Base-by-base conservation (phyloP, 2,113 vertebrate genomes). In the Xyliphius kryptos region DNA sequence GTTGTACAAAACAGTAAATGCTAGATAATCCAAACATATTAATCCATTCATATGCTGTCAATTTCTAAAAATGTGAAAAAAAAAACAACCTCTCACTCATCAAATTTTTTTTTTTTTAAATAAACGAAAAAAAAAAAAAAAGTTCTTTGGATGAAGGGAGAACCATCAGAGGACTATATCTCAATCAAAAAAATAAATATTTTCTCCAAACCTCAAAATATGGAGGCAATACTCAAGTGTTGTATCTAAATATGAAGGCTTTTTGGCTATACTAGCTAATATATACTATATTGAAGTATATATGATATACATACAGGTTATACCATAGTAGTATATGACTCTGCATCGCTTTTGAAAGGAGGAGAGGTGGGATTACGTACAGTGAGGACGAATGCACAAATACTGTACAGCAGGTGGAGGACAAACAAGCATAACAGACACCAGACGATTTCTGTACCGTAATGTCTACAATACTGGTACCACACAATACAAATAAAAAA, bases 171-270 rank as follows among this genome's bases (percentile, higher is more conserved):
- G 16, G 37, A 51, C 51, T 62, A 72, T 61, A 71, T 66, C 9
- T 75, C 64, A 72, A 77, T 71, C 84, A 87, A 81, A 87, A 86
- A 87, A 82, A 82, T 67, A 62, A 73, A 69, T 47, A 43, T 51
- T 63, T 60, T 41, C 68, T 77, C 72, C 70, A 66, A 59, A 71
- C 68, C 70, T 68, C 72, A 69, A 73, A 80, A 79, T 73, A 66
- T 47, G 21, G 36, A 56, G 51, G 55, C 17, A 66, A 63, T 53
- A 50, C 22, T 77, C 74, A 63, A 43, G 57, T 65, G 56, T 56
- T 44, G 72, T 68, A 79, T 77, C 57, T 36, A 41, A 68, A 68
- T 74, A 73, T 70, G 60, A 77, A 77, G 74, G 53, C 40, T 55
- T 56, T 60, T 65, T 65, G 36, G 21, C 51, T 62, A 68, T 65